Evolutionary conservation across 1,140 invertebrate species (phyloP).

Genomic region (Euglossa dilemma): DNA sequence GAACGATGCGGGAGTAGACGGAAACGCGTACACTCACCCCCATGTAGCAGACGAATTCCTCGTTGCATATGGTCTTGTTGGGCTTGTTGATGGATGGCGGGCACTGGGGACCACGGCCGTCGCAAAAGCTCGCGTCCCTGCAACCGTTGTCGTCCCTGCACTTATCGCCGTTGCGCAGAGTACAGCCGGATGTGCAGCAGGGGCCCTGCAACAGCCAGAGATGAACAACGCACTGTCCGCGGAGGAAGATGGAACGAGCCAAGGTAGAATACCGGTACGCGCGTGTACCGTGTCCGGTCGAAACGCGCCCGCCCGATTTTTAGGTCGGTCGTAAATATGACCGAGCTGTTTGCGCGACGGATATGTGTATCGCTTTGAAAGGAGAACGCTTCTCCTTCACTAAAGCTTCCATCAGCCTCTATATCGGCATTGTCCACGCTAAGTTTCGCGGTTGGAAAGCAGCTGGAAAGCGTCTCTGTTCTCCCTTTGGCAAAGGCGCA

Average conservation of each 20-base stretch:
- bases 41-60: constrained; percentile 97
- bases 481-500: background rate
- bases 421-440: constrained; percentile 7
- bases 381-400: background rate
- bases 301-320: background rate
- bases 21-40: constrained; percentile 86
- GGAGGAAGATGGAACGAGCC: background rate
- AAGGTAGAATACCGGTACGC: background rate
- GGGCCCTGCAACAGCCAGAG: constrained; percentile 88
- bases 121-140: constrained; percentile 93
- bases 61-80: constrained; percentile 96
- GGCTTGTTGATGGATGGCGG: constrained; percentile 94
- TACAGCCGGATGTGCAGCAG: constrained; percentile 95
- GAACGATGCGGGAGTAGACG: background rate
- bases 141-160: constrained; percentile 97
- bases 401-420: background rate
- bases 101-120: constrained; percentile 91
- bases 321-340: constrained; percentile 14
- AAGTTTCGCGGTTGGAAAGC: constrained; percentile 2
- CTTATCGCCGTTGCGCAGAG: constrained; percentile 91
- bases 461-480: background rate
- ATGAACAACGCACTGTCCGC: background rate
- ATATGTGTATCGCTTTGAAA: constrained; percentile 1
- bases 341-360: background rate
- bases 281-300: constrained; percentile 1